A percentile compares a stretch with the other conserved stretches of the same genome.
phyloP scores from a whole-genome alignment of 2,888 invertebrate genomes.

The Cataglyphis cursor region DNA sequence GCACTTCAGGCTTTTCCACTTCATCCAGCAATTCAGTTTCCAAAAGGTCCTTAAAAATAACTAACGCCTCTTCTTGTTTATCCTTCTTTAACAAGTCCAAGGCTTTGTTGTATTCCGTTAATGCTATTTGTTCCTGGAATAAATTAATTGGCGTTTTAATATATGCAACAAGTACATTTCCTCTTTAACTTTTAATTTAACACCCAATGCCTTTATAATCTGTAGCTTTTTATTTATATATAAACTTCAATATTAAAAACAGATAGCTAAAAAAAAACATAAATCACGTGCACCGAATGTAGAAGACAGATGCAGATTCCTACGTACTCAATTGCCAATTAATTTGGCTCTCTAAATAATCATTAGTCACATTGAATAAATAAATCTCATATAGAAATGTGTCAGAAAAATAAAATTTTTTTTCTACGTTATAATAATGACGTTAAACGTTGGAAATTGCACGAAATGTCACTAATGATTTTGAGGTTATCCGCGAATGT shows the following conservation, averaged over 20 bases:
- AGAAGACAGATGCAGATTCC: not conserved
- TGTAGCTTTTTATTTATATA: not conserved
- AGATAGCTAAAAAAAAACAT: not conserved
- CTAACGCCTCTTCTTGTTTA: constrained; percentile 90
- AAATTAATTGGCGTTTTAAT: not conserved
- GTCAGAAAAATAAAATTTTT: not conserved
- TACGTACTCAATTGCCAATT: not conserved
- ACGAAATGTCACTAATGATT: too few species aligned
- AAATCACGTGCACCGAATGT: too few species aligned
- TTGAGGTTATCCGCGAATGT: constrained; percentile 4
- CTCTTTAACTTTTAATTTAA: not conserved
- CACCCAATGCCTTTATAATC: not conserved
- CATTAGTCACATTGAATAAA: not conserved
- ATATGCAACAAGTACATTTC: not conserved
- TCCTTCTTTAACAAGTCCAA: constrained; percentile 91
- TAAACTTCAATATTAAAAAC: not conserved
- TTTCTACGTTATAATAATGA: not conserved
- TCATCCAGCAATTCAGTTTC: constrained; percentile 89
- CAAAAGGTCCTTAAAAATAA: constrained; percentile 90
- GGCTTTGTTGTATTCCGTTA: constrained; percentile 93
- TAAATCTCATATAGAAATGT: not conserved
- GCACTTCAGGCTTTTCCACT: constrained; percentile 88
- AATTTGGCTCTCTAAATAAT: not conserved
- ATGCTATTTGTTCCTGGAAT: constrained; percentile 92
- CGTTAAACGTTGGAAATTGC: not conserved